Base-by-base conservation (phyloP, 2,113 vertebrate species). In the Tor tambroides region DNA sequence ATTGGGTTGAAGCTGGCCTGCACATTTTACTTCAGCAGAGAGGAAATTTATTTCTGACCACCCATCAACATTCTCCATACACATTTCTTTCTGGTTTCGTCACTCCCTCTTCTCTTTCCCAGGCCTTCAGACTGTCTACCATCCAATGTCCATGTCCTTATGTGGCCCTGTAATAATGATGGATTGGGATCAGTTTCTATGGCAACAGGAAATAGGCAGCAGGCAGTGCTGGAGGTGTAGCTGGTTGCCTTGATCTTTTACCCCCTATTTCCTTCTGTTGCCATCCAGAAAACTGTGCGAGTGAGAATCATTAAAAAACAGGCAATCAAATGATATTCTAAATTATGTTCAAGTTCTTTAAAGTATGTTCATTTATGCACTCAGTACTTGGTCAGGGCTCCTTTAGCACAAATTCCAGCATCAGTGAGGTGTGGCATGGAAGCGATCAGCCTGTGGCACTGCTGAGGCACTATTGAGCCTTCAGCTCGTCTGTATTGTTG, bases 131-230 rank as follows among this genome's bases (percentile, higher is more conserved):
- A 43, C 32, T 41, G 51, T 46, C 11, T 84, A 21, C 46, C 26
- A 79, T 69, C 78, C 76, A 38, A 80, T 78, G 87, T 59, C 80
- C 80, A 75, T 84, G 77, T 89, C 89, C 80, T 74, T 51, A 84
- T 54, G 30, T 84, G 87, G 81, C 89, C 78, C 86, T 51, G 35
- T 63, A 75, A 78, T 74, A 46, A 80, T 85, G 85, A 84, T 35
- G 71, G 76, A 89, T 86, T 49, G 56, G 79, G 71, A 74, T 74
- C 69, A 86, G 90, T 91, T 90, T 87, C 89, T 87, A 90, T 90
- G 86, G 90, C 81, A 91, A 90, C 87, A 46, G 82, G 61, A 78
- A 81, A 49, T 72, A 72, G 46, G 84, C 71, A 65, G 84, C 72
- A 85, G 81, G 83, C 46, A 67, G 72, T 17, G 35, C 19, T 63